phyloP scores from a whole-genome alignment of 2,888 invertebrate species.

The Caenorhabditis sp. region DNA sequence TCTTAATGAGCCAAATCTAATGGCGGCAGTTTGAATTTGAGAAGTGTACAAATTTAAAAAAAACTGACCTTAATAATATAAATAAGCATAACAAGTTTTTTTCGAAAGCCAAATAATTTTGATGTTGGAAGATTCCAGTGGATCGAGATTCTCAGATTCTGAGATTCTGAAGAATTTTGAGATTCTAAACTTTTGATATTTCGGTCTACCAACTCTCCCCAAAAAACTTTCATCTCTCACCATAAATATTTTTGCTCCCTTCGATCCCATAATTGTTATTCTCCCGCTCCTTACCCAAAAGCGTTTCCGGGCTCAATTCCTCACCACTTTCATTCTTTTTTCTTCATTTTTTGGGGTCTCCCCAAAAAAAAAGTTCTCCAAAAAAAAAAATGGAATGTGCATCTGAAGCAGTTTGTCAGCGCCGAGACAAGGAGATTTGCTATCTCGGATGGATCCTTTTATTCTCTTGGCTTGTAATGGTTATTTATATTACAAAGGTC shows the following conservation, averaged over 20 bases:
- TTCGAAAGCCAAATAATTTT: too few species aligned
- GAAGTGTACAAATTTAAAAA: too few species aligned
- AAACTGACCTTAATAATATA: too few species aligned
- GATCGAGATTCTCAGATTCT: too few species aligned
- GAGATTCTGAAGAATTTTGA: too few species aligned
- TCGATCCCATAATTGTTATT: not conserved
- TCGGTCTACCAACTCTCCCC: not conserved
- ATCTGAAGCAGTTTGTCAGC: conserved; percentile 59
- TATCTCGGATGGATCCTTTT: conserved; percentile 74
- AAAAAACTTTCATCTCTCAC: not conserved
- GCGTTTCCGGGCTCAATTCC: conserved; percentile 30
- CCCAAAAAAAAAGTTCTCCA: not conserved
- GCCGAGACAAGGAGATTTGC: conserved; percentile 73
- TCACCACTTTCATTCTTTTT: too few species aligned
- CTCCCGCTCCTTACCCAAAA: conserved; percentile 9
- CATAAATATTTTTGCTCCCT: not conserved
- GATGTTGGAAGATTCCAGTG: too few species aligned
- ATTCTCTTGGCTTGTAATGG: conserved; percentile 72
- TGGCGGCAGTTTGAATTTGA: too few species aligned
- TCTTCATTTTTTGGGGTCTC: not conserved
- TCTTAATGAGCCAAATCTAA: too few species aligned
- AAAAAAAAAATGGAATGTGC: conserved; percentile 56
- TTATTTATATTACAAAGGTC: conserved; percentile 76
- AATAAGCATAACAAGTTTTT: too few species aligned
- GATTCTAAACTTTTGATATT: not conserved